Base-by-base conservation (phyloP, 2,888 invertebrate genomes). In the Sylvicola cinctus region DNA sequence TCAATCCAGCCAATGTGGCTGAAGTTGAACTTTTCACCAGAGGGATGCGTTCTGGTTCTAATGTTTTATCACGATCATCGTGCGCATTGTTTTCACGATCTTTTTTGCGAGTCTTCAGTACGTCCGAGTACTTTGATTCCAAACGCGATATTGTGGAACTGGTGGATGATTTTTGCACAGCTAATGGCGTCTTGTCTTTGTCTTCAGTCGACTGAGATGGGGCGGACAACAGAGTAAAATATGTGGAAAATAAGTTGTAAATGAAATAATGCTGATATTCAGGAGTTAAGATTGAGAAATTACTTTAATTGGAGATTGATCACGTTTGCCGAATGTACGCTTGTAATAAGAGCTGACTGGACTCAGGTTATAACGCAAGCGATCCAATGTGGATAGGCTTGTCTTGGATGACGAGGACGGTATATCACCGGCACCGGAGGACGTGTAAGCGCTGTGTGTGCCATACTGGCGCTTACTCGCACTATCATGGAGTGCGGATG, bases 51-150 rank as follows among this genome's bases (percentile, higher is more conserved):
- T 55, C 72, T 32, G 77, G 74, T 46, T 78, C 77, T 31, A 75
- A 55, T 0, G 76, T 76, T 55, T 73, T 72, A 44, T 79, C 80
- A 2, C 67, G 66, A 49, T 74, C 66, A 46, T 60, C 60, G 12
- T 12, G 10, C 6, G 29, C 29, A 8, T 7, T 13, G 8, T 7
- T 3, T 6, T 7, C 14, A 8, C 20, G 20, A 20, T 20, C 20
- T 20, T 20, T 20, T 28, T 28, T 28, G 6, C 14, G n/a, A 8
- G 48, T 45, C 17, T 49, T 44, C 45, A 81, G 58, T 15, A 80
- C 70, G 13, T 75, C 68, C 2, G 77, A 71, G 55, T 80, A 80
- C 55, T 81, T 81, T 50, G 81, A 77, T 59, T 80, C 79, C 45
- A 79, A 59, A 13, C 77, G 70, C 39, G 66, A 70, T 34, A 78